Conservation (phyloP, 2,888 invertebrate genomes). For the Geophilus truncorum region DNA sequence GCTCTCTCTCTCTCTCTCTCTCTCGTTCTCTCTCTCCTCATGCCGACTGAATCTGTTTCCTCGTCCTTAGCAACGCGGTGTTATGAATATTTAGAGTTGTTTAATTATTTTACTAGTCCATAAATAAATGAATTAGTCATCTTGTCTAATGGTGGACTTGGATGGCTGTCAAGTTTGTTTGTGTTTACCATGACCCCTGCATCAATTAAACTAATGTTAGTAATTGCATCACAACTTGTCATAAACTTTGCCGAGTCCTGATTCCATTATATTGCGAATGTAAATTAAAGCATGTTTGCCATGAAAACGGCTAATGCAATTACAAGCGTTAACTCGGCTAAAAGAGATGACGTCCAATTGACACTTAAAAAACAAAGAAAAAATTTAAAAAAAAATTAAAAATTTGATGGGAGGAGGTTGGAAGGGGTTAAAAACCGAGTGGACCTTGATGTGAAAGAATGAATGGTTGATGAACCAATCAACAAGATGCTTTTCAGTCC, state of each 20-base stretch:
- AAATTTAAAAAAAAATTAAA: not conserved
- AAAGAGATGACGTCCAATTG: constrained; percentile 16
- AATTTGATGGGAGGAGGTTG: not conserved
- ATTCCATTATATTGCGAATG: constrained; percentile 33
- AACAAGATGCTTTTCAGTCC: not conserved
- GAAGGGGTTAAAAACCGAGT: not conserved
- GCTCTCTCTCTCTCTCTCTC: not conserved
- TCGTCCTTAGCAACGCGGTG: not conserved
- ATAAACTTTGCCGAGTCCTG: constrained; percentile 34
- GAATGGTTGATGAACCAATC: constrained; percentile 1
- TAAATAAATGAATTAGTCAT: constrained; percentile 16
- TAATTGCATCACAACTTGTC: constrained; percentile 35
- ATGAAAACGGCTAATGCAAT: constrained; percentile 17
- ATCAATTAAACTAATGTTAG: constrained; percentile 36
- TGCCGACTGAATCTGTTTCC: not conserved
- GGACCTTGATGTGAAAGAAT: not conserved
- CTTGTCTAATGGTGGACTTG: not conserved
- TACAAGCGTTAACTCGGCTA: not conserved
- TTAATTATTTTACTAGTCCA: constrained; percentile 2
- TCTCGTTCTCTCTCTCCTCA: not conserved
- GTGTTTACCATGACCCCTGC: constrained; percentile 30
- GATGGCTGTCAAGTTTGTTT: constrained; percentile 32
- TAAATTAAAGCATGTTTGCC: constrained; percentile 32
- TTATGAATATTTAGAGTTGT: constrained; percentile 16
- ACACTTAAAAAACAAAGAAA: not conserved